These are phyloP conservation scores for Neodontobutis hainanensis DNA, from an alignment of 2,113 vertebrate species.

Conservation along the genomic window DNA sequence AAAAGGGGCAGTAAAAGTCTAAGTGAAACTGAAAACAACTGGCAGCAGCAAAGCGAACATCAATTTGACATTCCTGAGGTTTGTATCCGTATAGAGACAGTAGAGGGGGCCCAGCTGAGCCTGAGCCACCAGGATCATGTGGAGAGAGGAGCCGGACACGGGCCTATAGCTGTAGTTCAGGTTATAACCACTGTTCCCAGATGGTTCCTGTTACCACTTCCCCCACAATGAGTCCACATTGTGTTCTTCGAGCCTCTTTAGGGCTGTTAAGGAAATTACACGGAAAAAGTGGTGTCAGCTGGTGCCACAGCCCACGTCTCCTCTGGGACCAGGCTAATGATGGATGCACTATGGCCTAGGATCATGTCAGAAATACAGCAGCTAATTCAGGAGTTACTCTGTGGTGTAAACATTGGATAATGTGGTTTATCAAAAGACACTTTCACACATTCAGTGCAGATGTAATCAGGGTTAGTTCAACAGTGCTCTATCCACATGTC, in stretches of 20 bases:
- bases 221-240: slow-evolving; percentile 25
- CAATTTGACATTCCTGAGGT: slow-evolving; percentile 40
- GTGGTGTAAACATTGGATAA: no score
- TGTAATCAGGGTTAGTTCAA: no score
- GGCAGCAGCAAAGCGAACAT: slow-evolving; percentile 33
- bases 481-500: no score
- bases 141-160: slow-evolving; percentile 16
- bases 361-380: slow-evolving; percentile 15
- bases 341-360: slow-evolving; percentile 11
- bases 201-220: slow-evolving; percentile 55
- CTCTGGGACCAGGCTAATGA: slow-evolving; percentile 18
- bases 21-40: slow-evolving; percentile 29
- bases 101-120: not conserved
- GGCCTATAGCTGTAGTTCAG: slow-evolving; percentile 36
- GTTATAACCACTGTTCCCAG: slow-evolving; percentile 46
- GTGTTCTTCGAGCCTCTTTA: slow-evolving; percentile 36
- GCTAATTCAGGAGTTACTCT: not conserved
- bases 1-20: slow-evolving; percentile 12
- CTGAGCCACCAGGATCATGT: slow-evolving; percentile 9
- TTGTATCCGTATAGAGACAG: slow-evolving; percentile 29
- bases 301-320: slow-evolving; percentile 17
- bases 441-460: no score
- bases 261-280: slow-evolving; percentile 59
- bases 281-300: slow-evolving; percentile 31
- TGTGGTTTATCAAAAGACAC: no score